Conservation (phyloP, 2,888 invertebrate species). For the Onthophagus sagittarius region DNA sequence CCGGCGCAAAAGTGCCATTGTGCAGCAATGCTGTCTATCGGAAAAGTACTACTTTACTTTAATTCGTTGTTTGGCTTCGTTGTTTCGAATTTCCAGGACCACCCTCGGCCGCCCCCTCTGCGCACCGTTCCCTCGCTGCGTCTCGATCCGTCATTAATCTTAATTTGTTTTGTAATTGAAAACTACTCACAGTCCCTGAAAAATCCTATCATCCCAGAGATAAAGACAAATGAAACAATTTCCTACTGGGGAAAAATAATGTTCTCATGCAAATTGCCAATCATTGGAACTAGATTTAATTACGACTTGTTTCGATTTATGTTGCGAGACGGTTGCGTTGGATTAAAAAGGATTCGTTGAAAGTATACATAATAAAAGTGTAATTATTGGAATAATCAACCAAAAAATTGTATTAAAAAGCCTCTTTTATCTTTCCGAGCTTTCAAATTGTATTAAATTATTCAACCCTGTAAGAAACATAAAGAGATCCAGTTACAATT, state of each 20-base stretch:
- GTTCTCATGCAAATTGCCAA: not conserved
- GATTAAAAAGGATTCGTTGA: not conserved
- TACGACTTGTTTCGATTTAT: not conserved
- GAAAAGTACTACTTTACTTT: constrained; percentile 12
- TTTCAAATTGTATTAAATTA: no score
- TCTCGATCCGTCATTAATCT: constrained; percentile 27
- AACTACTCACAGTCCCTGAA: constrained; percentile 24
- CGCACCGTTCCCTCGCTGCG: not conserved
- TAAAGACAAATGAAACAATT: constrained; percentile 10
- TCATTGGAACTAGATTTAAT: not conserved
- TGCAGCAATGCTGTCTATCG: constrained; percentile 9
- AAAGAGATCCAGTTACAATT: no score
- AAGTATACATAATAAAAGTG: not conserved
- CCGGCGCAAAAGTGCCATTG: constrained; percentile 2
- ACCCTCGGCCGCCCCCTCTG: not conserved
- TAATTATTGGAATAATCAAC: no score
- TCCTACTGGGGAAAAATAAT: not conserved
- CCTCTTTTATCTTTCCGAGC: no score
- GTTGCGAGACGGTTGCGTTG: not conserved
- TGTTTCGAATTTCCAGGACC: constrained; percentile 9
- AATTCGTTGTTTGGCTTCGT: constrained; percentile 11
- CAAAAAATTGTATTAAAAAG: no score
- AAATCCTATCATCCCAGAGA: constrained; percentile 14
- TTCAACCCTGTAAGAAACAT: no score
- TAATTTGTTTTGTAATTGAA: constrained; percentile 29